Base-by-base conservation (phyloP, 2,888 invertebrate genomes). In the Aphodius granarius region DNA sequence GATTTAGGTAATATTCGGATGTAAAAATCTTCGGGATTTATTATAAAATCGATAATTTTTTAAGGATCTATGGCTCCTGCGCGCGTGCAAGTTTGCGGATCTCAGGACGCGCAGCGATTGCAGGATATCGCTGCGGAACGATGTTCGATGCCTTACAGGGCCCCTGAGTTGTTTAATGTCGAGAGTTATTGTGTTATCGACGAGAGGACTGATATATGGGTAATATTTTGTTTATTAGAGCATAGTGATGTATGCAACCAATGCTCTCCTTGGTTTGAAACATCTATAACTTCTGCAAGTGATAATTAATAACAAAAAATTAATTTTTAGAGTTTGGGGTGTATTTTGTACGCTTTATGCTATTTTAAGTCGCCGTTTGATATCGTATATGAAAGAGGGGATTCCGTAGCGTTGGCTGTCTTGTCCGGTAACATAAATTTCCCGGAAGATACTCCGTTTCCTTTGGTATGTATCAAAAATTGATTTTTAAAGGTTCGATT, bases 291-390 rank as follows among this genome's bases (percentile, higher is more conserved):
- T 23, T 71, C 20, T 22, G 3, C 43, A 71, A 65, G n/a, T 65
- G 16, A 18, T 65, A 5, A 15, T 19, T 62, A 62, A 62, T 13
- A 9, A 62, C 9, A 62, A 65, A 65, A 3, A 65, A 65, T 19
- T 66, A n/a, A 19, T 73, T 80, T 73, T 87, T 83, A 93, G 96
- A 95, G 95, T 74, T 88, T 96, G 79, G 97, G 96, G 15, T 97
- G 96, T 86, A 89, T 95, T 77, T 88, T 97, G 20, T 96, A 94
- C 87, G 95, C 96, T 0, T 89, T 96, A 88, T 94, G 95, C 83
- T 96, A 92, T 84, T 94, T 94, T 83, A 93, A 94, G 84, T 95
- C 95, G 65, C 96, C 96, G 0, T 97, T 93, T 86, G 96, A 97
- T 86, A 89, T 91, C 20, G 93, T 95, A 9, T 93, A 95, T 83